Base-by-base conservation (phyloP, 2,888 invertebrate species). In the Gastrophysa polygoni region DNA sequence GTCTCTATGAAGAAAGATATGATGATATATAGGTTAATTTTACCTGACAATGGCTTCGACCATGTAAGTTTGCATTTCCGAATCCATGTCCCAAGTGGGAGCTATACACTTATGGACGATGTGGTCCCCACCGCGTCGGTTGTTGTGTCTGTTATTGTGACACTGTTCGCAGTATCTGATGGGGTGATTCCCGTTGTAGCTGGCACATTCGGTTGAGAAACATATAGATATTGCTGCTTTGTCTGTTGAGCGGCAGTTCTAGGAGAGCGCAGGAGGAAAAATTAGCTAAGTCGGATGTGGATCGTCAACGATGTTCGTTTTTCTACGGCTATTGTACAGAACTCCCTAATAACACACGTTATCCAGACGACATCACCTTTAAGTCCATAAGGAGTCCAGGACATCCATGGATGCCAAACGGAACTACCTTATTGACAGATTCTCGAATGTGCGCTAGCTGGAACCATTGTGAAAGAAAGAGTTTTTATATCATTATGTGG, bases 201-300 rank as follows among this genome's bases (percentile, higher is more conserved):
- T 94, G 43, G 96, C 96, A 80, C 99, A 99, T 80, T 98, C 98
- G 49, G 91, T 92, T 0, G 96, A 95, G 81, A 98, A 98, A 79
- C 99, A 99, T 51, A 98, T 96, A 8, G 95, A 94, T 66, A 95
- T 91, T 0, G 98, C 97, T 1, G 93, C 89, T 81, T 96, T 97
- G 73, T 96, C 95, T 0, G 88, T 85, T 0, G 96, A 92, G 50
- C 95, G 89, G 78, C 98, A 98, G 78, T 96, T 98, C 92, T 95
- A 79, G 21, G 83, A 28, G 10, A 55, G 49, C 14, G 8, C 34
- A 44, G 24, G 14, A 57, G 49, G 11, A n/a, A 32, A 38, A 14
- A 29, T 18, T 38, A 49, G 51, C 34, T 21, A 44, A n/a, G n/a
- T n/a, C n/a, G n/a, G n/a, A n/a, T n/a, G n/a, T n/a, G n/a, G n/a